Evolutionary conservation across 1,140 invertebrate species (phyloP).

Genomic region (Oreohelix idahoensis): DNA sequence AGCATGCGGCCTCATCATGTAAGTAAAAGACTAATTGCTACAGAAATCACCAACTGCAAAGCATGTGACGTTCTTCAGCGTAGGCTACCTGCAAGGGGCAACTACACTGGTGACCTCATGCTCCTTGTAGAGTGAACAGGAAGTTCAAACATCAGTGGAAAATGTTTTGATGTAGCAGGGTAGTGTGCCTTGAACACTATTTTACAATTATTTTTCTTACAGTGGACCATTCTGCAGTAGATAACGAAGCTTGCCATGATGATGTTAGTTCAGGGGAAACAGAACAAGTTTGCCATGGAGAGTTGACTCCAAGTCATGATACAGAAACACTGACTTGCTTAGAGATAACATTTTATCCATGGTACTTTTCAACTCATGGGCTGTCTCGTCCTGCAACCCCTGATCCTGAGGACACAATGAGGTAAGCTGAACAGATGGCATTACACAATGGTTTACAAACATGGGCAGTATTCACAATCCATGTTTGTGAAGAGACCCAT

Average conservation of each 20-base stretch:
- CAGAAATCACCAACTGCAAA: no score
- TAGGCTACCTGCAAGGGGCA: no score
- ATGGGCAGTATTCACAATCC: no score
- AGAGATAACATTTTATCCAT: constrained; percentile 68
- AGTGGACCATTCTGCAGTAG: constrained; percentile 13
- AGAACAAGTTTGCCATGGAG: constrained; percentile 31
- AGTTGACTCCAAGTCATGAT: constrained; percentile 50
- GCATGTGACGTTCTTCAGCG: no score
- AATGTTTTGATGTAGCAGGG: no score
- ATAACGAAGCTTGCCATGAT: constrained; percentile 26
- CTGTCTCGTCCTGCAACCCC: constrained; percentile 69
- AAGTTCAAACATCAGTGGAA: no score
- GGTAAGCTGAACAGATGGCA: constrained; percentile 49
- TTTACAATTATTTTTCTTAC: background rate
- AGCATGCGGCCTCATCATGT: no score
- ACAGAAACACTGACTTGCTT: constrained; percentile 52
- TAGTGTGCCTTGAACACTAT: background rate
- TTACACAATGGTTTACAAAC: no score
- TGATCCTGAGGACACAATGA: constrained; percentile 53
- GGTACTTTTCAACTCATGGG: constrained; percentile 68
- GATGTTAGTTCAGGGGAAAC: constrained; percentile 37
- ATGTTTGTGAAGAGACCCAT: no score
- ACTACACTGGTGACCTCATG: no score
- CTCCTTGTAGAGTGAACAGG: no score
- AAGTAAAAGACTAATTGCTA: no score